These are phyloP conservation scores for Spilogale gracilis DNA, from an alignment of 2,113 vertebrate genomes.

Conservation along the genomic window DNA sequence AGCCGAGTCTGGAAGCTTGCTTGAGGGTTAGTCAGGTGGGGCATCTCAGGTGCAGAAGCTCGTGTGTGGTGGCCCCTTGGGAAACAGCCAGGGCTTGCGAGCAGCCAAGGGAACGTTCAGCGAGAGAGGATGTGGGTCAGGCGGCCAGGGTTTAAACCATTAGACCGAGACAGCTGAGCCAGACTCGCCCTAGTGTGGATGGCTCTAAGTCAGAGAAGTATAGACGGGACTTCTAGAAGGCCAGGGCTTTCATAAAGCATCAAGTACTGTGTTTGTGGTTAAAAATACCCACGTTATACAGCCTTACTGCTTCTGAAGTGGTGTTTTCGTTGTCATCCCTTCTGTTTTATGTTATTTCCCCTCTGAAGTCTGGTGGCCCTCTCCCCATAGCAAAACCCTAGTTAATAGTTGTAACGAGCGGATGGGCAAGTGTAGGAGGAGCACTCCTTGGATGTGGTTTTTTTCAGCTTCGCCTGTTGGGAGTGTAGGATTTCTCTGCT, in stretches of 20 bases:
- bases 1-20: neutral
- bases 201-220: neutral
- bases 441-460: neutral
- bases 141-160: neutral
- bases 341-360: neutral
- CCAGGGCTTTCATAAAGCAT: neutral
- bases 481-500: neutral
- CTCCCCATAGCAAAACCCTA: neutral
- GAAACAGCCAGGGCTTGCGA: neutral
- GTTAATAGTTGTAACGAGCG: neutral
- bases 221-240: neutral
- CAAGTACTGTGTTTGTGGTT: neutral
- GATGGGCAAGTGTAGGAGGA: neutral
- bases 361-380: neutral
- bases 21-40: fast-evolving
- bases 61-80: neutral
- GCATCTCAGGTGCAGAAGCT: no score
- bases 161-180: neutral
- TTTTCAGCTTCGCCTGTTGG: neutral
- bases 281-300: neutral
- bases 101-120: neutral
- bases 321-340: neutral
- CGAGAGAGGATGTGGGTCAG: neutral
- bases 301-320: constrained; percentile 11
- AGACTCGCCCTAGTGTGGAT: neutral